phyloP scores from a whole-genome alignment of 2,888 invertebrate genomes.

The Ectemnius cavifrons region DNA sequence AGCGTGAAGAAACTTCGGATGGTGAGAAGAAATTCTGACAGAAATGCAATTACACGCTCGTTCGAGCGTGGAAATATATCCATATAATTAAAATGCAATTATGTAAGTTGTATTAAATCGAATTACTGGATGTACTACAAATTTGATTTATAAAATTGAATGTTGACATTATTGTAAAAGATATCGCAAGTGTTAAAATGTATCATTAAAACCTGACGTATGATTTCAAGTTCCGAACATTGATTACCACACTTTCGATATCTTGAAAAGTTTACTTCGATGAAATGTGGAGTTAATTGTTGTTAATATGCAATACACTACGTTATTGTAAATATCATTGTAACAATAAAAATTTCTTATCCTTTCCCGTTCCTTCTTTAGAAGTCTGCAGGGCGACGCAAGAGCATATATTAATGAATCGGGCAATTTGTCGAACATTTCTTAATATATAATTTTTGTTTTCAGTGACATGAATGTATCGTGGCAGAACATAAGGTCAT shows the following conservation, averaged over 20 bases:
- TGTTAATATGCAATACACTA: neutral
- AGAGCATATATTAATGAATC: conserved; percentile 51
- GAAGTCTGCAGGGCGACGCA: conserved; percentile 52
- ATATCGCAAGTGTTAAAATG: conserved; percentile 39
- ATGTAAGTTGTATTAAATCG: conserved; percentile 48
- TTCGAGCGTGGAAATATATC: conserved; percentile 14
- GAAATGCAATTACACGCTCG: conserved; percentile 25
- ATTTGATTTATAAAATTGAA: conserved; percentile 34
- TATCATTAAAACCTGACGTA: neutral
- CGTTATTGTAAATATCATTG: conserved; percentile 18
- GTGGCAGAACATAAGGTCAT: conserved; percentile 76
- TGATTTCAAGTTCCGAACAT: neutral
- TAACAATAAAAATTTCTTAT: conserved; percentile 56
- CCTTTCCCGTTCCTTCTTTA: conserved; percentile 38
- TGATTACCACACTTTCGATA: neutral
- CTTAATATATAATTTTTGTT: conserved; percentile 69
- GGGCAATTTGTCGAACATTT: conserved; percentile 56
- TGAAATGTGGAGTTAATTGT: neutral
- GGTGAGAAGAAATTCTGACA: too few relatives aligned
- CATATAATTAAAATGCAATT: conserved; percentile 38
- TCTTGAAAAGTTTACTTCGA: neutral
- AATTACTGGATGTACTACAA: neutral
- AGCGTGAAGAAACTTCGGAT: conserved; percentile 23
- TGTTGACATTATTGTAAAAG: conserved; percentile 51
- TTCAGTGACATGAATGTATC: conserved; percentile 74